Evolutionary conservation across 1,140 invertebrate genomes (phyloP).

Genomic region (Sycophila sp.): DNA sequence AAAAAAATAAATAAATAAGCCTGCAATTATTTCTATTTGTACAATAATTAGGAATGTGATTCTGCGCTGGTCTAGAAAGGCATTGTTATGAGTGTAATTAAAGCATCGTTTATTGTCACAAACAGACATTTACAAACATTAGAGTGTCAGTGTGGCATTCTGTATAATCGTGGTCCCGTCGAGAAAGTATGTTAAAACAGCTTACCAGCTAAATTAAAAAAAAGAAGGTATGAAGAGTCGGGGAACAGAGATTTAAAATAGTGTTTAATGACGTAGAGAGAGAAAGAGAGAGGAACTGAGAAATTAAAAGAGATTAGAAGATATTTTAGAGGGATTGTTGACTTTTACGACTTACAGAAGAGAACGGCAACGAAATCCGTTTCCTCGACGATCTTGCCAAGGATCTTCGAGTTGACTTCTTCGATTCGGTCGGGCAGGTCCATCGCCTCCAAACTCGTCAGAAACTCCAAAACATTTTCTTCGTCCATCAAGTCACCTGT

Average conservation of each 20-base stretch:
- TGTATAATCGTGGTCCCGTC: background rate
- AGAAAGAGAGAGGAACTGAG: background rate
- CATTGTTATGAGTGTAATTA: background rate
- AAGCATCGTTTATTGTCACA: conserved; percentile 8
- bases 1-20: no score
- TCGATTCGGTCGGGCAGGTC: conserved; percentile 94
- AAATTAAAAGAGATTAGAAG: background rate
- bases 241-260: background rate
- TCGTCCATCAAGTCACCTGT: conserved; percentile 95
- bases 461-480: conserved; percentile 90
- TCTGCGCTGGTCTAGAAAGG: no score
- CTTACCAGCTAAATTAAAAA: background rate
- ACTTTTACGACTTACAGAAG: conserved; percentile 98
- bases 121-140: conserved; percentile 20
- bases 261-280: background rate
- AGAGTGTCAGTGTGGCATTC: background rate
- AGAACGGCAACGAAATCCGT: conserved; percentile 92
- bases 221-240: background rate
- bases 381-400: conserved; percentile 91
- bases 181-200: background rate
- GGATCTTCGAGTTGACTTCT: conserved; percentile 92
- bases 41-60: no score
- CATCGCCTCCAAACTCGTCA: conserved; percentile 93
- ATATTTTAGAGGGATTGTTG: background rate
- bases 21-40: no score